These are phyloP conservation scores for Australoheros scitulus DNA, from an alignment of 2,113 vertebrate species.

Conservation along the genomic window DNA sequence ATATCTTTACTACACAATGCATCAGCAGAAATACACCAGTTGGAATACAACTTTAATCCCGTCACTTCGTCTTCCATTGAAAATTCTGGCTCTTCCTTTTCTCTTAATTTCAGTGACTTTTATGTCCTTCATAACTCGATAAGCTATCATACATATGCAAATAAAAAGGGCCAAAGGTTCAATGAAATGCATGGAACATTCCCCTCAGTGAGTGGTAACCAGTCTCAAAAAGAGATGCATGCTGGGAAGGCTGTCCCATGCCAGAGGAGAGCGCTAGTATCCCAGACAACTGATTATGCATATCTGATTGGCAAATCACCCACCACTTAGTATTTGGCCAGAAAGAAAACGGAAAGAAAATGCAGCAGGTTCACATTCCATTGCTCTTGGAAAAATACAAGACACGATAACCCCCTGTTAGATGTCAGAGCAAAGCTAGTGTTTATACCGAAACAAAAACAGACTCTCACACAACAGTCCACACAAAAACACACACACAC, in stretches of 20 bases:
- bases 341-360: slow-evolving; percentile 38
- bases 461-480: slow-evolving; percentile 41
- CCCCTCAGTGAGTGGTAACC: slow-evolving; percentile 40
- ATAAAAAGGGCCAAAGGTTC: slow-evolving; percentile 47
- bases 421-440: slow-evolving; percentile 42
- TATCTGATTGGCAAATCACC: slow-evolving; percentile 67
- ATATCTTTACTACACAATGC: not conserved
- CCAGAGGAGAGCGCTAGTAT: slow-evolving; percentile 51
- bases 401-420: slow-evolving; percentile 38
- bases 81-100: not conserved
- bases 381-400: slow-evolving; percentile 57
- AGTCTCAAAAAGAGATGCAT: slow-evolving; percentile 52
- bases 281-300: slow-evolving; percentile 60
- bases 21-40: not conserved
- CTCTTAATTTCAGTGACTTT: not conserved
- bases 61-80: not conserved
- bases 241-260: slow-evolving; percentile 47
- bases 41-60: not conserved
- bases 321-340: slow-evolving; percentile 48
- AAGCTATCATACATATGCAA: slow-evolving; percentile 50
- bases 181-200: slow-evolving; percentile 30
- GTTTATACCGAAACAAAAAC: slow-evolving; percentile 63
- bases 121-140: slow-evolving; percentile 5
- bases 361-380: slow-evolving; percentile 54
- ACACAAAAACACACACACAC: slow-evolving; percentile 54